Conservation (phyloP, 1,140 invertebrate genomes). For the Bombus confusus region DNA sequence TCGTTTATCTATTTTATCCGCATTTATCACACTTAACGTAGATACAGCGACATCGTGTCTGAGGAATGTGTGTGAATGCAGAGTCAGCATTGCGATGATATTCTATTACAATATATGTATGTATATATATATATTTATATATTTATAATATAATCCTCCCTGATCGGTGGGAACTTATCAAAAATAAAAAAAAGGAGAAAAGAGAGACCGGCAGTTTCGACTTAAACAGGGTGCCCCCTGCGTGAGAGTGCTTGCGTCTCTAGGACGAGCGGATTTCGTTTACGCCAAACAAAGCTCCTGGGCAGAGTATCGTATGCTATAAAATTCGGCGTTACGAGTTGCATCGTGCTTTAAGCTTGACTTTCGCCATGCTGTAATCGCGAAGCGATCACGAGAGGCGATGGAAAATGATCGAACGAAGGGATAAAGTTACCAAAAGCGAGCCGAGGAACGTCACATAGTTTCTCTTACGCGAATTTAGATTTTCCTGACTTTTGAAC, state of each 20-base stretch:
- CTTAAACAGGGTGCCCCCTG: not conserved
- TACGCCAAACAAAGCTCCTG: constrained; percentile 17
- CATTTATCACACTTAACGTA: constrained; percentile 70
- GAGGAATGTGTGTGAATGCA: constrained; percentile 75
- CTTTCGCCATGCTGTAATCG: not conserved
- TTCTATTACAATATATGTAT: constrained; percentile 45
- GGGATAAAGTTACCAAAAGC: not conserved
- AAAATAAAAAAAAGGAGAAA: constrained; percentile 53
- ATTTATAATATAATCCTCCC: constrained; percentile 52
- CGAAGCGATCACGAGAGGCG: not conserved
- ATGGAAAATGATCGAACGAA: constrained; percentile 33
- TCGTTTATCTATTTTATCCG: constrained; percentile 53
- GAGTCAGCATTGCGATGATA: constrained; percentile 58
- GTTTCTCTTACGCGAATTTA: not conserved
- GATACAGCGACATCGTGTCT: constrained; percentile 69
- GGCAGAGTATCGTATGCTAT: not conserved
- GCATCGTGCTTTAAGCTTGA: not conserved
- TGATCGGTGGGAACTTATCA: constrained; percentile 53
- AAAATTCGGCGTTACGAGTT: constrained; percentile 18
- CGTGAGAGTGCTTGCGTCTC: not conserved
- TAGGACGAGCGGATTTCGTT: not conserved
- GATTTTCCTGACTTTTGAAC: not conserved
- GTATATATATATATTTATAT: constrained; percentile 33
- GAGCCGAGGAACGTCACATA: not conserved
- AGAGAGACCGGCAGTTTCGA: constrained; percentile 54